Conservation (phyloP, 2,113 vertebrate species). For the Elephantulus edwardii region DNA sequence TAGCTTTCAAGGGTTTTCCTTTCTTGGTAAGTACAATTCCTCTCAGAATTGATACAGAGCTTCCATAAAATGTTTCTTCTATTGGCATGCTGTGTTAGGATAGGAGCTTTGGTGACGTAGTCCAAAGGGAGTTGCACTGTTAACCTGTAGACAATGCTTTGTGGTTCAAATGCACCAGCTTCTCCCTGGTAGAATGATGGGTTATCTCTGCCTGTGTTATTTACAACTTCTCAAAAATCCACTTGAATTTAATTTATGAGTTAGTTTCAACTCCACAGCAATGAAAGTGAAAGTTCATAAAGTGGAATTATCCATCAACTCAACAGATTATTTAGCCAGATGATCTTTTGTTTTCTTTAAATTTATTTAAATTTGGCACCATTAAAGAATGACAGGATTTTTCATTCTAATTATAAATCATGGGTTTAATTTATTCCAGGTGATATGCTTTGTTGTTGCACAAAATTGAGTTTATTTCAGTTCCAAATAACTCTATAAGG, state of each 20-base stretch:
- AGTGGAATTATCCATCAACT: constrained; percentile 16
- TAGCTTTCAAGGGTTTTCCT: neutral
- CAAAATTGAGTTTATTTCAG: neutral
- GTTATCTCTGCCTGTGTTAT: too few species aligned
- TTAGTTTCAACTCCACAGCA: too few species aligned
- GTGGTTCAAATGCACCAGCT: too few species aligned
- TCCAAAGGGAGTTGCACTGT: too few species aligned
- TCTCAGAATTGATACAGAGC: neutral
- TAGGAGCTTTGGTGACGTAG: too few species aligned
- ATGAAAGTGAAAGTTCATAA: too few species aligned
- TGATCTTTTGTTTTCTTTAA: neutral
- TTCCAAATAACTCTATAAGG: neutral
- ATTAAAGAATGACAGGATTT: neutral
- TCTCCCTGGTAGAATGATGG: too few species aligned
- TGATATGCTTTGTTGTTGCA: neutral
- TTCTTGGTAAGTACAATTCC: neutral
- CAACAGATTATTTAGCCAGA: neutral
- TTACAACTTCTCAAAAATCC: too few species aligned
- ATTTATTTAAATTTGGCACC: constrained; percentile 5
- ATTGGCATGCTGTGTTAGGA: neutral
- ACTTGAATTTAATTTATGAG: too few species aligned
- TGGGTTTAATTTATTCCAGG: neutral
- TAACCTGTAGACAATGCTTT: too few species aligned
- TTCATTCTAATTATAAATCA: constrained; percentile 8
- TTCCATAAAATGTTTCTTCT: neutral